A percentile compares a stretch with the other conserved stretches of the same genome.
Conservation (phyloP, 2,113 vertebrate species). For the Hucho hucho region DNA sequence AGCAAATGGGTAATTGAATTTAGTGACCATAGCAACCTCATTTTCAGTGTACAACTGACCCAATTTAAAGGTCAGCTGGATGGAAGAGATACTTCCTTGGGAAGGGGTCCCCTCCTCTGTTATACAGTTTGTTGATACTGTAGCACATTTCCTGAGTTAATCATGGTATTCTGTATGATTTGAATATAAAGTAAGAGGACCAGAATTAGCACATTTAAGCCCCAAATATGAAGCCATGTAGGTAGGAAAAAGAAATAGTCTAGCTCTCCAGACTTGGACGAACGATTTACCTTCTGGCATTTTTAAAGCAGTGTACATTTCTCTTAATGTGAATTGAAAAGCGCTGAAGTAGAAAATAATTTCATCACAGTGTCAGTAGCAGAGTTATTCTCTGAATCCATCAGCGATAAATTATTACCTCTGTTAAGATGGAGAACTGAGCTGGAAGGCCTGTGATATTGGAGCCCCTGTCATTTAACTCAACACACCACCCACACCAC, state of each 20-base stretch:
- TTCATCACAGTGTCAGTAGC: conserved; percentile 6
- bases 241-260: too few relatives aligned
- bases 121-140: too few relatives aligned
- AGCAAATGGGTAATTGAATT: conserved; percentile 13
- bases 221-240: too few relatives aligned
- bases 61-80: conserved; percentile 15
- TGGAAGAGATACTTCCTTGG: neutral
- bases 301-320: neutral
- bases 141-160: too few relatives aligned
- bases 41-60: conserved; percentile 23
- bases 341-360: conserved; percentile 27
- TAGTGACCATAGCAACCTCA: conserved; percentile 29
- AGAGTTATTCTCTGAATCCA: conserved; percentile 7
- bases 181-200: too few relatives aligned
- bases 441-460: too few relatives aligned
- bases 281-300: neutral
- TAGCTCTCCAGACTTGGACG: neutral
- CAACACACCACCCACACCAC: too few relatives aligned
- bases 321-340: conserved; percentile 23
- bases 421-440: neutral
- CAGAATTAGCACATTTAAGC: too few relatives aligned
- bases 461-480: too few relatives aligned
- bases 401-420: conserved; percentile 14
- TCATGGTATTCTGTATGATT: too few relatives aligned
- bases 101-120: too few relatives aligned